Evolutionary conservation across 2,113 vertebrate species (phyloP), one percentile per base, ranked within the genome.

Genomic region (Petrocephalus zakoni): DNA sequence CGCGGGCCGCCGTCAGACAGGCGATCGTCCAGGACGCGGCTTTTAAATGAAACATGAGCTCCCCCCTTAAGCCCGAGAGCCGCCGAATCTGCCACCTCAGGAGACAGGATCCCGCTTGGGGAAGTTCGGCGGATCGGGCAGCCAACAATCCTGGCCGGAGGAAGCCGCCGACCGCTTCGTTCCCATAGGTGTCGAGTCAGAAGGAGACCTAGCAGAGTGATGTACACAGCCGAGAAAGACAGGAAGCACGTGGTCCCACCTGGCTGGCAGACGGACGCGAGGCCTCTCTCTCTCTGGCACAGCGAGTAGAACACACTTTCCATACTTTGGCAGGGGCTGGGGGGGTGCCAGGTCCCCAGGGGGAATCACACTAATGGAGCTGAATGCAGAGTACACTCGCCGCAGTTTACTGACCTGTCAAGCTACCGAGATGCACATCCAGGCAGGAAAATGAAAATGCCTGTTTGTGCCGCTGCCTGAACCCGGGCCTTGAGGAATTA

Each of bases 321-420:
- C n/a, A n/a, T n/a, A n/a, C n/a, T n/a, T n/a, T n/a, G n/a, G n/a
- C n/a, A n/a, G n/a, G n/a, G n/a, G n/a, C n/a, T n/a, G n/a, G n/a
- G n/a, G n/a, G n/a, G n/a, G n/a, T 29, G 84, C 47, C 49, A 85
- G 25, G 51, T 53, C n/a, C 13, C 83, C 47, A 17, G 83, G 51
- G 83, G 83, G 53, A 85, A 7, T 85, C 10, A 49, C 25, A 55
- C 49, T 55, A 85, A 85, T 85, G 84, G 51, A 85, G 84, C 49
- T 85, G 84, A 85, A 85, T 55, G 52, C 52, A 53, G 52, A 85
- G 52, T 85, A 25, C 51, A 2, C 51, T 85, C 49, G 6, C 84
- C 6, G 15, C 84, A 53, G 84, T 55, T 85, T 85, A 56, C 84
- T 85, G 51, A 85, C 51, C 84, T 37, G 84, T 85, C 84, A 53